Evolutionary conservation across 2,113 vertebrate genomes (phyloP).

Genomic region (Parotia lawesii): DNA sequence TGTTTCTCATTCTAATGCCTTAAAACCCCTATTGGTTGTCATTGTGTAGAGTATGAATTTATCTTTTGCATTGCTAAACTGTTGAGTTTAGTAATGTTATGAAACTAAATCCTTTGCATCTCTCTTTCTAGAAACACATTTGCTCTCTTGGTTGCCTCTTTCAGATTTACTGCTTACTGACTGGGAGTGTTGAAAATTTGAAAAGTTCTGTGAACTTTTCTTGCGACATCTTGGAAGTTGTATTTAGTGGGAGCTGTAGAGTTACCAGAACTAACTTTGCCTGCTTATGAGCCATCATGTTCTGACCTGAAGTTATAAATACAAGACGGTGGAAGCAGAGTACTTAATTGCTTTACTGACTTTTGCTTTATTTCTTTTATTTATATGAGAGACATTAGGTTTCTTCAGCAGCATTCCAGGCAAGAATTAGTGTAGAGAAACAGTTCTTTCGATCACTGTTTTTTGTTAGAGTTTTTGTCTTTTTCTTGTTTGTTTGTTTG

Average conservation of each 20-base stretch:
- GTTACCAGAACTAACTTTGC: neutral
- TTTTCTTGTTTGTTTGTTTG: neutral
- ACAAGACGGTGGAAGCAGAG: neutral
- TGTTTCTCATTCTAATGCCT: neutral
- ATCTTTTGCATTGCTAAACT: neutral
- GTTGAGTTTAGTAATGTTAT: neutral
- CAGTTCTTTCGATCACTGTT: neutral
- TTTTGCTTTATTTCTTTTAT: neutral
- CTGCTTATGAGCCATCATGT: neutral
- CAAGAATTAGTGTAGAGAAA: neutral
- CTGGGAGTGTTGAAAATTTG: neutral
- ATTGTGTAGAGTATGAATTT: neutral
- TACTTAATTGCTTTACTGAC: neutral
- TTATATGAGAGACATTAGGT: neutral
- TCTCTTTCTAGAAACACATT: neutral
- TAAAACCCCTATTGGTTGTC: neutral
- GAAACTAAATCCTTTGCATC: neutral
- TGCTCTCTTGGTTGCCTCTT: neutral
- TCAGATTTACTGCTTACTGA: neutral
- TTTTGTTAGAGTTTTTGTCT: neutral
- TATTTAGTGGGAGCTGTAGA: neutral
- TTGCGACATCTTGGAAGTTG: neutral
- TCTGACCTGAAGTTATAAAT: neutral
- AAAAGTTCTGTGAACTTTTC: neutral
- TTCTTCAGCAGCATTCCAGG: neutral